Evolutionary conservation across 2,797 vertebrate genomes (phyloP).

Genomic region (Phylloscopus collybita): DNA sequence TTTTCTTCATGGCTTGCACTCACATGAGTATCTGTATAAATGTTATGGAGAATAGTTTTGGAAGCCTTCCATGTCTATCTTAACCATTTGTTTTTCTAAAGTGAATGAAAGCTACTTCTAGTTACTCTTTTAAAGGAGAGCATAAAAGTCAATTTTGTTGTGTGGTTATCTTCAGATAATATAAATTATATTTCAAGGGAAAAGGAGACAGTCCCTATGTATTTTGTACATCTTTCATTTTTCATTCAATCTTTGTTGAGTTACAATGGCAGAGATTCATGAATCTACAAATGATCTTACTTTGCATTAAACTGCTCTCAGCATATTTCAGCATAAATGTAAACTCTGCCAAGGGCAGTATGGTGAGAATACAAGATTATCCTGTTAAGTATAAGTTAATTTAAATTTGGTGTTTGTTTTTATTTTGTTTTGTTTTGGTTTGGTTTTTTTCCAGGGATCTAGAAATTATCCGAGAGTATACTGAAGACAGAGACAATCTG

Average conservation of each 20-base stretch:
- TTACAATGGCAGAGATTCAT: neutral
- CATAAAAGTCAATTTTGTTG: neutral
- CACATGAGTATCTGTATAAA: neutral
- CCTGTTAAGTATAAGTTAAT: neutral
- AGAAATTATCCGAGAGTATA: constrained; percentile 89
- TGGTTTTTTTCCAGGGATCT: constrained; percentile 82
- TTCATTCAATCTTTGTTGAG: neutral
- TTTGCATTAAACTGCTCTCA: neutral
- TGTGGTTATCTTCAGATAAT: neutral
- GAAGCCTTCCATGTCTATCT: neutral
- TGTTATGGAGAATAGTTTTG: neutral
- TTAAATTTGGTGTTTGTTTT: neutral
- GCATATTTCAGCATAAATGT: neutral
- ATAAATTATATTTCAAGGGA: neutral
- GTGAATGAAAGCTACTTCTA: neutral
- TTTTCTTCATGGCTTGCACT: neutral
- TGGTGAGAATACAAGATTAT: neutral
- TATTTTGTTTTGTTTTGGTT: neutral
- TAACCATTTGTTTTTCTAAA: neutral
- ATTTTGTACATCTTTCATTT: neutral
- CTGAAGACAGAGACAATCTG: constrained; percentile 89
- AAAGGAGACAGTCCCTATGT: neutral
- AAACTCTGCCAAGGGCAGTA: neutral
- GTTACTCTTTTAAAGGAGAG: neutral
- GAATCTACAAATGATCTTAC: neutral